These are phyloP conservation scores for Tenrec ecaudatus DNA, from an alignment of 2,113 vertebrate genomes.

Conservation along the genomic window DNA sequence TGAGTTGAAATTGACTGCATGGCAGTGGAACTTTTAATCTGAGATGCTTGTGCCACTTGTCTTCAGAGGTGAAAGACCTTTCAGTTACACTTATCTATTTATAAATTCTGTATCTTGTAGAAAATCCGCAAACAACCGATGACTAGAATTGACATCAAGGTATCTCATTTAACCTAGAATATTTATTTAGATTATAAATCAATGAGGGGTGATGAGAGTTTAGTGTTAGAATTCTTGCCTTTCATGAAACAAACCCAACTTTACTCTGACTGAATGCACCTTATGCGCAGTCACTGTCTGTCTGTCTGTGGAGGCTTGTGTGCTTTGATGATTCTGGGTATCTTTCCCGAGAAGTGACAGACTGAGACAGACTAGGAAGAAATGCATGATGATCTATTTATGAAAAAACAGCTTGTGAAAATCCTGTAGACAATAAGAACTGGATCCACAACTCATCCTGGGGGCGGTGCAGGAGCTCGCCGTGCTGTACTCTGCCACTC, in stretches of 20 bases:
- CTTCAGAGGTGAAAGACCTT: background rate
- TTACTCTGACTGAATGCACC: background rate
- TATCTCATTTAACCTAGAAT: constrained; percentile 21
- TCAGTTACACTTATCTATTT: constrained; percentile 9
- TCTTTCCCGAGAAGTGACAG: background rate
- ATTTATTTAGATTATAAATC: background rate
- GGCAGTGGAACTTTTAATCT: background rate
- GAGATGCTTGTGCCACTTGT: constrained; percentile 38
- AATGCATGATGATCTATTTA: background rate
- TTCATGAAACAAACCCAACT: background rate
- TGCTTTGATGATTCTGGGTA: background rate
- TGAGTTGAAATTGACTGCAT: too few species aligned
- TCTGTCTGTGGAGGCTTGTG: background rate
- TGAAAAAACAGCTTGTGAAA: background rate
- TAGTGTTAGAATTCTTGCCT: background rate
- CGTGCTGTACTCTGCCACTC: background rate
- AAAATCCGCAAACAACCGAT: constrained; percentile 10
- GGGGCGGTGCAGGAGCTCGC: background rate
- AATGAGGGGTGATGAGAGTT: background rate
- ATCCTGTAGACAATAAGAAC: background rate
- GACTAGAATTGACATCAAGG: background rate
- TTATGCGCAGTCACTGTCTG: background rate
- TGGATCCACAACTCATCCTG: background rate
- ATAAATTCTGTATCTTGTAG: constrained; percentile 9
- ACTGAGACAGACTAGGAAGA: background rate